Conservation (phyloP, 2,113 vertebrate genomes). For the Malurus cyaneus region DNA sequence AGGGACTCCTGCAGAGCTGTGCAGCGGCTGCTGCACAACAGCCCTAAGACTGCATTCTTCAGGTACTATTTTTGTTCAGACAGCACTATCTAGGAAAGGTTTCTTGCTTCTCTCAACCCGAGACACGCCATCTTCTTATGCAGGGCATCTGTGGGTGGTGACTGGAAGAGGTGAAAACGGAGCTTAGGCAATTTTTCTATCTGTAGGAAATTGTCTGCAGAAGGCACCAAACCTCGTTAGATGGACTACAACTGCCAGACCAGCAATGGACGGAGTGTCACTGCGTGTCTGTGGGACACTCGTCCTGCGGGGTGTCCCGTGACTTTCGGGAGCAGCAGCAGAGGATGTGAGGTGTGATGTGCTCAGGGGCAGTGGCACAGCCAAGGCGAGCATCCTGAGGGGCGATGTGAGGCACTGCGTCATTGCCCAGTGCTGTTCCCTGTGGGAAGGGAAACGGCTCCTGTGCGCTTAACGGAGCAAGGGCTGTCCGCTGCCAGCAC, state of each 20-base stretch:
- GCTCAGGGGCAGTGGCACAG: rapidly evolving
- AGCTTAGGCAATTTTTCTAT: neutral
- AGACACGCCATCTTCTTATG: neutral
- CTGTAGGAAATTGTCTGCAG: neutral
- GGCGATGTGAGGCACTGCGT: rapidly evolving
- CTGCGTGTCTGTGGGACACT: neutral
- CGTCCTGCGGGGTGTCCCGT: rapidly evolving
- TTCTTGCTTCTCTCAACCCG: neutral
- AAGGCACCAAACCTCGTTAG: neutral
- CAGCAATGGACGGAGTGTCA: neutral
- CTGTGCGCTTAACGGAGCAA: no score
- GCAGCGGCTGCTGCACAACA: neutral
- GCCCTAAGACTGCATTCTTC: neutral
- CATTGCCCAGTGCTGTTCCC: rapidly evolving
- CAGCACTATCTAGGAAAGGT: neutral
- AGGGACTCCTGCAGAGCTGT: neutral
- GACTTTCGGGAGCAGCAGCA: neutral
- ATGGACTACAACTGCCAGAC: rapidly evolving
- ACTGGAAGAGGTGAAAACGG: neutral
- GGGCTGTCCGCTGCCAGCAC: neutral
- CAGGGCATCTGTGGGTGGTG: rapidly evolving
- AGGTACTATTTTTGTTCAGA: neutral
- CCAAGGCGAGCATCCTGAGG: rapidly evolving
- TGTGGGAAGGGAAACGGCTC: rapidly evolving
- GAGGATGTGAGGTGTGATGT: rapidly evolving